Base-by-base conservation (phyloP, 2,888 invertebrate species). In the Diachrysia chrysitis region DNA sequence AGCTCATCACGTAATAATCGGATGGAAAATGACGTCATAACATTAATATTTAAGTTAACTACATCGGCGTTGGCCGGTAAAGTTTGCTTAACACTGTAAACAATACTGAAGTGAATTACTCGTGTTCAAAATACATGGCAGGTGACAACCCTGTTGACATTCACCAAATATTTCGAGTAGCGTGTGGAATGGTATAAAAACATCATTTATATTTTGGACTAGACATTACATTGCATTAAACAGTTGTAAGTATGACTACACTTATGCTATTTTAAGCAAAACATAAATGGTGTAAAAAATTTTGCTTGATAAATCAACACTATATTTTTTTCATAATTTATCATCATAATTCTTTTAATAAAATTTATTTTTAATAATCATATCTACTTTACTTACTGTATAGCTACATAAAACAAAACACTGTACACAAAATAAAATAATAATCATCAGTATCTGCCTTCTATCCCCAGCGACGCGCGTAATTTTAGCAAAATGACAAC, bases 401-500 rank as follows among this genome's bases (percentile, higher is more conserved):
- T 10, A 53, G 2, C 16, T 29, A 37, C 37, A 48, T 48, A 74
- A 53, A 55, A 16, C 54, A 60, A 59, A 70, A 56, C 19, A 19
- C 29, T 53, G 17, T 9, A 7, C 9, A 58, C 32, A 46, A 59
- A 62, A 68, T 62, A 76, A 75, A 76, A 72, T 59, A 58, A 58
- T 42, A 65, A 76, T 63, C 37, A 7, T 63, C 29, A 51, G 29
- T 59, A 71, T 48, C 67, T 58, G 42, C 25, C 68, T 58, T 23
- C 32, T 42, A 56, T 12, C 58, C 48, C 32, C 51, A 51, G 62
- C 42, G 42, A 62, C 55, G 66, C 29, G 53, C 60, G 65, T 73
- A 76, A 81, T 78, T 87, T 89, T 89, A 83, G 81, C 66, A 81
- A 88, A 90, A 90, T 88, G 89, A 88, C 90, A 88, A 81, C 86